Base-by-base conservation (phyloP, 2,888 invertebrate species). In the Tenthredo amoena region DNA sequence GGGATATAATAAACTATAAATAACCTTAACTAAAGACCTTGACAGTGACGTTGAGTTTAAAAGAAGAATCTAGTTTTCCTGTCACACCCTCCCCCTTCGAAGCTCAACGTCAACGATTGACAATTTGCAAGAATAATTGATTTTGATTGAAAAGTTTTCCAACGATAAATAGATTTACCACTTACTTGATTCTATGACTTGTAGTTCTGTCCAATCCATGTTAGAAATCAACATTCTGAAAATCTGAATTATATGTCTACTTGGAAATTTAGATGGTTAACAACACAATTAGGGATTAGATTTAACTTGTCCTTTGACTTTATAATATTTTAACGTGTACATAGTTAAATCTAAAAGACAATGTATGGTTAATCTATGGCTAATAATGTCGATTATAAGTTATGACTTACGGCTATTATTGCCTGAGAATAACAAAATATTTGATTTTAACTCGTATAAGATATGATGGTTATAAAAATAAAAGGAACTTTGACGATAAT, bases 171-270 rank as follows among this genome's bases (percentile, higher is more conserved):
- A 5, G 4, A 37, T n/a, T 72, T n/a, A n/a, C n/a, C 40, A 72
- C 72, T 72, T 40, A 72, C 72, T 72, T 72, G 72, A 40, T 15
- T 72, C 21, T 40, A 9, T n/a, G 9, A 18, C 72, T 72, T 40
- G 72, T 72, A 72, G 40, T 72, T 37, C 72, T 34, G 72, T 72
- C 37, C 72, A 72, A 9, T 9, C 37, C n/a, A n/a, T n/a, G n/a
- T 72, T 1, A n/a, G 37, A 10, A 40, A 12, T 40, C 40, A 7
- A 6, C n/a, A 72, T 72, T 10, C 72, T 40, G 18, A n/a, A 72
- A 72, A 10, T 34, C 40, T 4, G 21, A 0, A 26, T 26, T 26
- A 26, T 26, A 26, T 72, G 40, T n/a, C 40, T 72, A 72, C 72
- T 40, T 40, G 40, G 72, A 72, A 72, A 72, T 72, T 72, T 18